Evolutionary conservation across 2,888 invertebrate genomes (phyloP).

Genomic region (Abscondita cerata): DNA sequence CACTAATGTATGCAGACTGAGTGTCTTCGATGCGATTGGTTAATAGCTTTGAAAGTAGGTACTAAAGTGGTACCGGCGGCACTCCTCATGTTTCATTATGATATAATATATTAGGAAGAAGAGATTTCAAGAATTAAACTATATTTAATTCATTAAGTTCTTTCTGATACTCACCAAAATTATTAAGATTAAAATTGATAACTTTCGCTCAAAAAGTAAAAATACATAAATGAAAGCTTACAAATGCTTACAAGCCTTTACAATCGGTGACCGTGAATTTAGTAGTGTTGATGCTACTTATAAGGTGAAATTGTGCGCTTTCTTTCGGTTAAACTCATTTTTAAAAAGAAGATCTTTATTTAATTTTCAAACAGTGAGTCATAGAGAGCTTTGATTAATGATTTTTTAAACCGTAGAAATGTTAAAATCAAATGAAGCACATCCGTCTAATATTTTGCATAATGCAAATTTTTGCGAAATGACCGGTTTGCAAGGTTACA

Average conservation of each 20-base stretch:
- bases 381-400: too few species aligned
- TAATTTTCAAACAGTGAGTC: too few species aligned
- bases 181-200: too few species aligned
- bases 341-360: too few species aligned
- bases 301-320: slow-evolving; percentile 1
- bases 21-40: slow-evolving; percentile 38
- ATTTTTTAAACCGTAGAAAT: too few species aligned
- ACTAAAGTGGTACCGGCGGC: slow-evolving; percentile 40
- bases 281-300: not conserved
- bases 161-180: too few species aligned
- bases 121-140: too few species aligned
- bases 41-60: slow-evolving; percentile 44
- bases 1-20: slow-evolving; percentile 31
- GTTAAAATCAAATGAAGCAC: too few species aligned
- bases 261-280: slow-evolving; percentile 2
- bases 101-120: slow-evolving; percentile 19
- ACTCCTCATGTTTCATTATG: slow-evolving; percentile 30
- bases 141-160: too few species aligned
- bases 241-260: not conserved
- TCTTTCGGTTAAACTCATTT: not conserved
- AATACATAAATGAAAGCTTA: too few species aligned
- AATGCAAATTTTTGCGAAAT: not conserved
- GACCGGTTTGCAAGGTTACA: slow-evolving; percentile 3
- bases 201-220: too few species aligned
- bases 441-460: too few species aligned